Conservation (phyloP, 2,113 vertebrate genomes). For the Coptodon rendalli region DNA sequence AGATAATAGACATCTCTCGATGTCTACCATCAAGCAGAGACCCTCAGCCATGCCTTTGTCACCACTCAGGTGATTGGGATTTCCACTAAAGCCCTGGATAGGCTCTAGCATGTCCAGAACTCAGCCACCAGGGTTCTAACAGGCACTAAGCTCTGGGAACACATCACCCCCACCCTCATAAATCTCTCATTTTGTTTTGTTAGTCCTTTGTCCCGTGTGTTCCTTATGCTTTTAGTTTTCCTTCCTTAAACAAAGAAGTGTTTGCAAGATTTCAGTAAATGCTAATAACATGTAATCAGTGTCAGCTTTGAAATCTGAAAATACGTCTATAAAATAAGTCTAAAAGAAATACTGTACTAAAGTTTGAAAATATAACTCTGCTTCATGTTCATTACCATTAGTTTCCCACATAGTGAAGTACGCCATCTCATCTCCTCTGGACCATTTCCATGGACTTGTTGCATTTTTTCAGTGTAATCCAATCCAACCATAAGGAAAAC, state of each 20-base stretch:
- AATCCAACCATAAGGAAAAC: background rate
- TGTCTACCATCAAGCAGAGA: too few relatives aligned
- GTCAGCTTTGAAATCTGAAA: background rate
- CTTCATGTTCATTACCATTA: background rate
- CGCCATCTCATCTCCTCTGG: background rate
- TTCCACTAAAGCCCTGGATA: too few relatives aligned
- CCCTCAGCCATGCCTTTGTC: too few relatives aligned
- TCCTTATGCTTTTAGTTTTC: background rate
- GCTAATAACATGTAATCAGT: background rate
- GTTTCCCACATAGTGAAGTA: rapidly evolving
- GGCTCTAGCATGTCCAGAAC: too few relatives aligned
- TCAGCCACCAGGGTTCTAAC: too few relatives aligned
- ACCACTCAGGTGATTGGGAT: too few relatives aligned
- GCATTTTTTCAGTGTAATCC: background rate
- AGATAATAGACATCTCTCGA: too few relatives aligned
- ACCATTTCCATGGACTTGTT: background rate
- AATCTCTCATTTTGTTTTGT: background rate
- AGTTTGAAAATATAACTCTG: background rate
- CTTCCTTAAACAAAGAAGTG: background rate
- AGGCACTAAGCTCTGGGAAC: too few relatives aligned
- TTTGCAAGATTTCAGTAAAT: background rate
- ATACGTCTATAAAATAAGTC: background rate
- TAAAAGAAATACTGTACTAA: background rate
- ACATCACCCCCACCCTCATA: background rate
- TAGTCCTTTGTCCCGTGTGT: background rate